phyloP scores from a whole-genome alignment of 2,113 vertebrate genomes.

The Phyllopteryx taeniolatus region DNA sequence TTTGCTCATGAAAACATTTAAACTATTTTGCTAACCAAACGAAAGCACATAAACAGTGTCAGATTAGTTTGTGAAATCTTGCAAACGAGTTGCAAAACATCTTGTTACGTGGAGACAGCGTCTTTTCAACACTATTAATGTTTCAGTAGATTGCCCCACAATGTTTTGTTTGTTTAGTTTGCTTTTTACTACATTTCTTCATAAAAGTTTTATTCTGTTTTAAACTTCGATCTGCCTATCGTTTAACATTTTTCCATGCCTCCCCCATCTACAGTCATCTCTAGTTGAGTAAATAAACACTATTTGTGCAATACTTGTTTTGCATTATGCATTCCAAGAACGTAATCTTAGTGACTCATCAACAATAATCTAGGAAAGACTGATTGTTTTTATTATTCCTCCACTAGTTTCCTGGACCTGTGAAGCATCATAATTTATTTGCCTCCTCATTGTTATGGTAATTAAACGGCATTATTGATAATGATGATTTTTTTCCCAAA shows the following conservation, averaged over 20 bases:
- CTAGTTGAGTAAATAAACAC: background rate
- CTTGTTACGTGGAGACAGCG: background rate
- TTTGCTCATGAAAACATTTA: background rate
- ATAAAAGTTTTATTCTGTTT: background rate
- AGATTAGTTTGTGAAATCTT: background rate
- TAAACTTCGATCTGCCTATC: background rate
- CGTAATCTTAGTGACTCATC: background rate
- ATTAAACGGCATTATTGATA: conserved; percentile 76
- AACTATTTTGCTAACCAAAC: background rate
- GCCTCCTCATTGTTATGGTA: conserved; percentile 72
- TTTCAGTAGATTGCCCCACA: background rate
- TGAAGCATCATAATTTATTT: conserved; percentile 67
- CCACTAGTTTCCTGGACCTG: conserved; percentile 40
- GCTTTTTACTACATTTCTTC: background rate
- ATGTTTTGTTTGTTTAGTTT: background rate
- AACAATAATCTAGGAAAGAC: conserved; percentile 8
- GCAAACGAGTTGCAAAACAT: background rate
- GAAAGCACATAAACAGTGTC: background rate
- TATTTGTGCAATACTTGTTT: background rate
- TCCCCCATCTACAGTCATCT: background rate
- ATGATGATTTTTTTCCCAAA: conserved; percentile 60
- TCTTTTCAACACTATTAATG: background rate
- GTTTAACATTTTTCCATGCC: background rate
- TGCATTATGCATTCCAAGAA: background rate
- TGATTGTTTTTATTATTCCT: conserved; percentile 30